These are phyloP conservation scores for Coregonus suidteri DNA, from an alignment of 2,797 vertebrate genomes.

Conservation along the genomic window DNA sequence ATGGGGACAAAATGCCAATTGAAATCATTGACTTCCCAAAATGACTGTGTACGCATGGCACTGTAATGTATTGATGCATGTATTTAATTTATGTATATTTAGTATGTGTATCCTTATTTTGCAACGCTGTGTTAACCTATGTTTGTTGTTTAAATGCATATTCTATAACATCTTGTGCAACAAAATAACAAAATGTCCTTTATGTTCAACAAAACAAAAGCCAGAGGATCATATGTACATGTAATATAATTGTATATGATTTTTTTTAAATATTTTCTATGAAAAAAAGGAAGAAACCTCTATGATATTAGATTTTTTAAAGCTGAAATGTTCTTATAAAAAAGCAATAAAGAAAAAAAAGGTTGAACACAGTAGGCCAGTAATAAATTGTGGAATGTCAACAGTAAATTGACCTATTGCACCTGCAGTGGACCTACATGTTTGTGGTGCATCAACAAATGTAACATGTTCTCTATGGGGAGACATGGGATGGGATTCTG, in stretches of 20 bases:
- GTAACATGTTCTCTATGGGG: constrained; percentile 49
- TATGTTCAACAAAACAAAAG: constrained; percentile 67
- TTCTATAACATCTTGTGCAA: constrained; percentile 72
- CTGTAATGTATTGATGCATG: constrained; percentile 80
- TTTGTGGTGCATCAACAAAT: constrained; percentile 49
- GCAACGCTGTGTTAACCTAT: constrained; percentile 61
- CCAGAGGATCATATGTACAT: constrained; percentile 61
- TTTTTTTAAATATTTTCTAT: constrained; percentile 76
- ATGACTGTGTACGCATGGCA: constrained; percentile 79
- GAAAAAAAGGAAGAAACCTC: constrained; percentile 54
- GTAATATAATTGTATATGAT: constrained; percentile 78
- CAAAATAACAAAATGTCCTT: constrained; percentile 64
- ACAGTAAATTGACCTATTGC: constrained; percentile 63
- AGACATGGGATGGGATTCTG: constrained; percentile 48
- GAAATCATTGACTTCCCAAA: constrained; percentile 71
- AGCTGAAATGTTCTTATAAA: constrained; percentile 66
- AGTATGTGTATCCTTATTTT: constrained; percentile 56
- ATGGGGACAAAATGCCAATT: constrained; percentile 68
- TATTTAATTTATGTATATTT: constrained; percentile 69
- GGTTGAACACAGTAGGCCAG: constrained; percentile 72
- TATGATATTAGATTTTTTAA: constrained; percentile 67
- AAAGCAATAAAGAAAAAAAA: constrained; percentile 67
- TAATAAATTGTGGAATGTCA: constrained; percentile 79
- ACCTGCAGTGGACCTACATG: constrained; percentile 56
- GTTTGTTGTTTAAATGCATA: constrained; percentile 72